Base-by-base conservation (phyloP, 2,113 vertebrate genomes). In the Notarius lentiginosus region DNA sequence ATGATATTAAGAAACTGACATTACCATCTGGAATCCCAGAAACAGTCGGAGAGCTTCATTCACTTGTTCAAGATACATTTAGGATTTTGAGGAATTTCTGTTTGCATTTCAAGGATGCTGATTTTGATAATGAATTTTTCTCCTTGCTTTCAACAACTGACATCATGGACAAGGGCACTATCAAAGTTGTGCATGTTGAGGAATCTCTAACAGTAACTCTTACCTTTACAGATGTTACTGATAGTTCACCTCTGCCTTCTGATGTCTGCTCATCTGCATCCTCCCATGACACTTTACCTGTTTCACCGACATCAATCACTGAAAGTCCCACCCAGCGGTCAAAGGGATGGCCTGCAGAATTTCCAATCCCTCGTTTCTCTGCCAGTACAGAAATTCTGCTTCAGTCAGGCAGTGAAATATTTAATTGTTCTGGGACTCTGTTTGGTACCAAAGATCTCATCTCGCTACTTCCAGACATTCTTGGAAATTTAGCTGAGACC, bases 101-200 rank as follows among this genome's bases (percentile, higher is more conserved):
- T 76, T 56, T 85, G 56, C 72, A 63, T 60, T 63, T n/a, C 76
- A 85, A 85, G 61, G 70, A 77, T 77, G 84, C 7, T 85, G 83
- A 85, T 76, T 77, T 85, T 73, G 83, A 41, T 41, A 41, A 41
- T 41, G 34, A 41, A 41, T 75, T 65, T 49, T 84, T 75, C 55
- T 61, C 83, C 20, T 56, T 75, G 30, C 60, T 72, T 58, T 58
- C 56, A n/a, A 84, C 83, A 60, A 75, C 83, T 84, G 83, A 76
- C 24, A 56, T 84, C 2, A 75, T 75, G 70, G 55, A 84, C 17
- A 84, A 84, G 70, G 83, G 15, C 15, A 58, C 56, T 18, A 58
- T 58, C 56, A 58, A 58, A 18, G 56, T 58, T 58, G 17, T 58
- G 56, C 4, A 18, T 58, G 4, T 58, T 18, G 49, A 79, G 61